Base-by-base conservation (phyloP, 2,888 invertebrate species). In the Rhingia rostrata region DNA sequence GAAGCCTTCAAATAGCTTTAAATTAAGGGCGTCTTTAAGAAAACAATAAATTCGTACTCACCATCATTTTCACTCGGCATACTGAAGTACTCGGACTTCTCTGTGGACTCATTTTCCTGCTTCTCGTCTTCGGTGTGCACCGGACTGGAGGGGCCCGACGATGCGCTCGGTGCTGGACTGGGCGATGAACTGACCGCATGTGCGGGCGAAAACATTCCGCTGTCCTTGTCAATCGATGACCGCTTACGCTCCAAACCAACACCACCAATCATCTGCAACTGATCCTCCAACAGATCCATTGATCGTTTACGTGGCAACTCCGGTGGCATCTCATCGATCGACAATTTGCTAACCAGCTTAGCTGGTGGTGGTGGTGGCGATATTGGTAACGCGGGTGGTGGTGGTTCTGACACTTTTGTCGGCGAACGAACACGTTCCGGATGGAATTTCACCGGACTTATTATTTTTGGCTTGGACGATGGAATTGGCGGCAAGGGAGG, bases 51-150 rank as follows among this genome's bases (percentile, higher is more conserved):
- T 7, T 32, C 14, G 53, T 7, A 89, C 90, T 90, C 72, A 92
- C 92, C 91, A 88, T 90, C 91, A 82, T 88, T 88, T 84, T 90
- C 91, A 87, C 89, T 90, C 86, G 90, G 87, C 88, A 89, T 88
- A 85, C 89, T 90, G 67, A 88, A 86, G 63, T 88, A 89, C 86
- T 91, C 89, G 12, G 91, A 92, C 88, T 93, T 93, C 89, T 93
- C 93, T 72, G 93, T 93, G 74, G 92, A 91, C 88, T 93, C 93
- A 63, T 93, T 92, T 87, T 93, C 93, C 88, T 93, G 93, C 87
- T 93, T 93, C 80, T 92, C 92, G 75, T 92, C 92, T 87, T 92
- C 92, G 0, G 92, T 92, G 69, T 91, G 90, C 14, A 91, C 91
- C 3, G 92, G 91, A 39, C 92, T 92, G 1, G 93, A 91, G 2